Percentiles rank a stretch among this genome's conserved stretches.
Conservation (phyloP, 2,797 vertebrate species). For the Mycteria americana region DNA sequence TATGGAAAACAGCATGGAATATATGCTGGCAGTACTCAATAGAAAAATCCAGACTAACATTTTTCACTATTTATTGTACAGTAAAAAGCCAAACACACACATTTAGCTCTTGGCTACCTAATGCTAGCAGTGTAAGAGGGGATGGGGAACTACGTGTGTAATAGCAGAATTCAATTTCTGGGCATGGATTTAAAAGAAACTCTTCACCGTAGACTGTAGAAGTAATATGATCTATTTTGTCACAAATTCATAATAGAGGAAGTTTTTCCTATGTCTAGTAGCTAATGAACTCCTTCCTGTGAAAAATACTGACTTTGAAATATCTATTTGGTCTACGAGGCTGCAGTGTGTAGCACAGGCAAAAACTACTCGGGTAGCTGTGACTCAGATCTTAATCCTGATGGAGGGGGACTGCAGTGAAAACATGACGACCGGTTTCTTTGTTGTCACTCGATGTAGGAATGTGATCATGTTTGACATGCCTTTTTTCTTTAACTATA, state of each 20-base stretch:
- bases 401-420: not conserved
- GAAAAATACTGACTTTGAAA: not conserved
- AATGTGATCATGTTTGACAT: not conserved
- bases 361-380: not conserved
- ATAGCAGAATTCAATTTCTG: not conserved
- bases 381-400: not conserved
- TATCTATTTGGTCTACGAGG: not conserved
- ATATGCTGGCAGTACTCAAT: not conserved
- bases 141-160: rapidly evolving
- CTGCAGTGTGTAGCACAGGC: not conserved
- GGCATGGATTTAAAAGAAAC: not conserved
- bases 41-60: not conserved
- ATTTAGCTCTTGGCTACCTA: not conserved
- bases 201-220: not conserved
- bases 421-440: not conserved
- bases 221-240: not conserved
- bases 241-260: not conserved
- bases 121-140: not conserved
- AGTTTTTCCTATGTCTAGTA: not conserved
- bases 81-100: not conserved
- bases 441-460: not conserved
- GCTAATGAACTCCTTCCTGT: not conserved
- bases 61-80: not conserved
- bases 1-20: not conserved
- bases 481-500: not conserved